Conservation (phyloP, 2,888 invertebrate genomes). For the Lymantria monacha region DNA sequence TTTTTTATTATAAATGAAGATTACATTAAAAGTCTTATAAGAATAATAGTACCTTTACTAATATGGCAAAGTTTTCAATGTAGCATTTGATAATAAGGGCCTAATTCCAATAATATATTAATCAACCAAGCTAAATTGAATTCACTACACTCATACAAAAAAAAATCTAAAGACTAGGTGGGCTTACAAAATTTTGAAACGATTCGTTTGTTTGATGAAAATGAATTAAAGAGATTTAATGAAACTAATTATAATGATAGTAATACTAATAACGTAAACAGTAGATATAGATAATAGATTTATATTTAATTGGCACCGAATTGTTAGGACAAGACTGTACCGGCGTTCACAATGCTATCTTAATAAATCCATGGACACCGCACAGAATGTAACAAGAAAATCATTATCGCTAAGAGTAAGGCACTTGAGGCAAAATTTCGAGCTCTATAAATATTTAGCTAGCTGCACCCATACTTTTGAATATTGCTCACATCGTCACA, state of each 20-base stretch:
- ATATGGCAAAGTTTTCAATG: conserved; percentile 83
- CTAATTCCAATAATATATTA: conserved; percentile 63
- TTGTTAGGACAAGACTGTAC: conserved; percentile 13
- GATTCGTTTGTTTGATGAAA: conserved; percentile 36
- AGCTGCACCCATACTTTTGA: conserved; percentile 57
- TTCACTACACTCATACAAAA: conserved; percentile 58
- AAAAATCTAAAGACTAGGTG: conserved; percentile 77
- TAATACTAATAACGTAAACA: conserved; percentile 43
- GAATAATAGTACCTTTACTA: conserved; percentile 78
- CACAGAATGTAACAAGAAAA: conserved; percentile 14
- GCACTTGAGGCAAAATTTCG: conserved; percentile 40
- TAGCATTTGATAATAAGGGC: conserved; percentile 69
- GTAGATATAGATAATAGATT: conserved; percentile 43
- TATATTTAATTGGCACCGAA: conserved; percentile 52
- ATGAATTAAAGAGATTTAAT: conserved; percentile 31
- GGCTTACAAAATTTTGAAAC: conserved; percentile 69
- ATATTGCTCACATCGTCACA: conserved; percentile 45
- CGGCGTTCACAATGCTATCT: conserved; percentile 11
- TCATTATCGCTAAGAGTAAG: conserved; percentile 35
- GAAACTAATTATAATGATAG: conserved; percentile 33
- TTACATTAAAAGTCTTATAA: conserved; percentile 73
- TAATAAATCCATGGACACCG: conserved; percentile 8
- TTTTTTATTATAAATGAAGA: conserved; percentile 65
- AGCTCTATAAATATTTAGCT: conserved; percentile 42
- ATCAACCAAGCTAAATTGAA: conserved; percentile 62